Evolutionary conservation across 2,888 invertebrate species (phyloP), one percentile per base, ranked within the genome.

Genomic region (Melolontha melolontha): DNA sequence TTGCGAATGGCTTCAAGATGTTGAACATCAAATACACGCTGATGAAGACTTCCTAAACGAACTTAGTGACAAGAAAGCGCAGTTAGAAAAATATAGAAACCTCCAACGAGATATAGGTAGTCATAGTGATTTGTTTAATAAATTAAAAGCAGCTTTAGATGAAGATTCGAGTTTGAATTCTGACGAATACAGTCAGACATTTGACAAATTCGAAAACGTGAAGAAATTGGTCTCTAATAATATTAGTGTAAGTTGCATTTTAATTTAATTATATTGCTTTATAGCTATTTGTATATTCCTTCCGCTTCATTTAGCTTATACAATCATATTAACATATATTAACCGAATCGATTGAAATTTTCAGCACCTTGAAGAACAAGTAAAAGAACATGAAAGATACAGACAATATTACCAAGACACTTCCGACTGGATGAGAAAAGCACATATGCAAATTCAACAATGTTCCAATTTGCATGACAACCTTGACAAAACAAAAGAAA

Each of bases 391-490:
- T 78, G 95, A 95, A 75, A 90, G 91, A 76, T 96, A 94, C 83
- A 93, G 93, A 79, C 92, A 92, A 74, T 90, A 92, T 0, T 91
- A 92, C 75, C 92, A 92, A 76, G 92, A 90, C 75, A 91, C 94
- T 67, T 89, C 91, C 66, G 96, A 97, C 75, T 96, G 94, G 94
- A 87, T 97, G 22, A 87, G 93, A 29, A 91, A 90, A 76, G 89
- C 91, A 12, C 90, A 92, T 77, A 87, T 92, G n/a, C 92, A 93
- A 73, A 89, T 95, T 29, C 95, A 95, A 78, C 91, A 93, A 75
- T 92, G 92, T 74, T 90, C 93, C 2, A 95, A 96, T 80, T 91
- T 94, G 0, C 95, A 95, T 78, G 96, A 96, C 2, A 96, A 96
- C 79, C 91, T 92, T 74, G 90, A 91, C 57, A 88, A 89, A 64